These are phyloP conservation scores for Eupeodes corollae DNA, from an alignment of 1,140 invertebrate genomes.

Conservation along the genomic window DNA sequence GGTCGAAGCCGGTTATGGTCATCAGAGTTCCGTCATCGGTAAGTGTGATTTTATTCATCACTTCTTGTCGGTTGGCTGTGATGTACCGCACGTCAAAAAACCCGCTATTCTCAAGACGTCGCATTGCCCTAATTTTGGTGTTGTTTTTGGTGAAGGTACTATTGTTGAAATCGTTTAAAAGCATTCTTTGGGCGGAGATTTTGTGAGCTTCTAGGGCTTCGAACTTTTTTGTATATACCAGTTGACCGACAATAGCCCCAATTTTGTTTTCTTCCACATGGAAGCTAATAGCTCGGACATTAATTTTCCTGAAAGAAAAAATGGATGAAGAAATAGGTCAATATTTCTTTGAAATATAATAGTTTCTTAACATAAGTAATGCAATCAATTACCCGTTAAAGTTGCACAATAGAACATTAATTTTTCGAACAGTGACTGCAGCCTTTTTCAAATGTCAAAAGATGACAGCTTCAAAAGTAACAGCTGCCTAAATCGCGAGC, in stretches of 20 bases:
- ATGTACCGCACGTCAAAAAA: constrained; percentile 47
- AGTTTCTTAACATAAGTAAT: constrained; percentile 59
- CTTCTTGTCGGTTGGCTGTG: constrained; percentile 68
- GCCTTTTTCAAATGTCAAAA: no score
- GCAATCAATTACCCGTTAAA: no score
- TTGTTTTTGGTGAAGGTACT: constrained; percentile 8
- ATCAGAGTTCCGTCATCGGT: constrained; percentile 67
- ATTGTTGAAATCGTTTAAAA: constrained; percentile 6
- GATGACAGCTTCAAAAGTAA: no score
- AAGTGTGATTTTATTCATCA: constrained; percentile 61
- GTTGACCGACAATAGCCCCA: constrained; percentile 61
- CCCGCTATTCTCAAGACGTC: constrained; percentile 16
- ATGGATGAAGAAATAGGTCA: constrained; percentile 1
- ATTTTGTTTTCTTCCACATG: constrained; percentile 66
- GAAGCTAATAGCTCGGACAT: constrained; percentile 55
- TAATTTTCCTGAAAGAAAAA: constrained; percentile 45
- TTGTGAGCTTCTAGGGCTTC: constrained; percentile 7
- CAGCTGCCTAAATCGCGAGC: no score
- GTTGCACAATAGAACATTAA: no score
- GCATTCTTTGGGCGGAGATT: no score
- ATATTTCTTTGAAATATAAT: background rate
- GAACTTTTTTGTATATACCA: constrained; percentile 44
- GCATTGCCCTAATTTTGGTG: no score
- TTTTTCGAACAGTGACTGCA: no score
- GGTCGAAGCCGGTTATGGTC: constrained; percentile 60